Base-by-base conservation (phyloP, 2,113 vertebrate genomes). In the Chaenocephalus aceratus region DNA sequence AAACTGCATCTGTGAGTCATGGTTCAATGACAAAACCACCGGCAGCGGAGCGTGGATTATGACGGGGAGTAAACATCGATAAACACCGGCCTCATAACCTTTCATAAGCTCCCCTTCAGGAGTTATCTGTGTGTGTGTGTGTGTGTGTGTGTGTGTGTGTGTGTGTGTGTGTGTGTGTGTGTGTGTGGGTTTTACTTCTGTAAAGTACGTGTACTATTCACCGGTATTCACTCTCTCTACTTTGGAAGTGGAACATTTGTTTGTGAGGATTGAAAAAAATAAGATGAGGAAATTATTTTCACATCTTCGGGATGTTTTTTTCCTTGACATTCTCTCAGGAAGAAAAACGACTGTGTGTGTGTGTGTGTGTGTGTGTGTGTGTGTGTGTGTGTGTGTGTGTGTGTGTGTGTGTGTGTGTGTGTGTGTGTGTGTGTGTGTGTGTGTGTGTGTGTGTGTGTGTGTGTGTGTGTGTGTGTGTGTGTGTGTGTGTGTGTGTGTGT, bases 11-110 rank as follows among this genome's bases (percentile, higher is more conserved):
- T 75, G 72, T 81, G 75, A 88, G 79, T 82, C 84, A 88, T 80
- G 66, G 69, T 72, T 82, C 84, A 75, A 65, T 85, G 86, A 83
- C 75, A 84, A 58, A 80, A 65, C 64, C 49, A 69, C 75, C 69
- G 36, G 64, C 81, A 74, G 88, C 58, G 49, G 72, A 84, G 88
- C 81, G 76, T 54, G 84, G 64, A 72, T 86, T 82, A 82, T 85
- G 84, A 85, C 82, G 82, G 79, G 4, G 73, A 69, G 84, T 86
- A 88, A 90, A 90, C 89, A 88, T 66, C 51, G 76, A 90, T 86
- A 90, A 90, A 88, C 86, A 72, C 30, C 48, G 23, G 56, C 81
- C 76, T 85, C 84, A 83, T 86, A 88, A 86, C 84, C 86, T 86
- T 79, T 90, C 80, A 84, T 80, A 86, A 84, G 86, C 83, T 82